Conservation (phyloP, 2,888 invertebrate species). For the Pachycephus smyrnensis region DNA sequence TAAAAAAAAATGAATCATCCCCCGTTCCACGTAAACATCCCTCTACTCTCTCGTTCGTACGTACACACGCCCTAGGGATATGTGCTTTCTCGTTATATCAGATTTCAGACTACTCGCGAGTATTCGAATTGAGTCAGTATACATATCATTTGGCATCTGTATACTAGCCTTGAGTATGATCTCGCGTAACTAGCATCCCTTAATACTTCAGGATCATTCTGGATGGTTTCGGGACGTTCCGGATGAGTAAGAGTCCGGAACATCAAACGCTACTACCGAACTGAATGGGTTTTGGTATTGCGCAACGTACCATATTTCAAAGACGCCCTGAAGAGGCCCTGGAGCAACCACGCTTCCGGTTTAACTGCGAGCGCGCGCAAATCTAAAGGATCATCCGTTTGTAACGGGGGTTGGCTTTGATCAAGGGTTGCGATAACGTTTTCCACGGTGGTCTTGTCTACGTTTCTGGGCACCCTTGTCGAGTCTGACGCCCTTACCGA, state of each 20-base stretch:
- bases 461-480: neutral
- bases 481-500: neutral
- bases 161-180: too few relatives aligned
- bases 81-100: neutral
- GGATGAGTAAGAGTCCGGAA: neutral
- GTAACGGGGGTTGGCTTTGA: neutral
- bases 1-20: neutral
- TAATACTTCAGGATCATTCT: neutral
- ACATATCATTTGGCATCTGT: neutral
- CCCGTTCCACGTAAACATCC: neutral
- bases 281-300: neutral
- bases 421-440: neutral
- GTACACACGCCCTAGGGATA: neutral
- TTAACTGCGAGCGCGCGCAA: neutral
- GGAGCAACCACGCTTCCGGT: neutral
- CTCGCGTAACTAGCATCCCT: neutral
- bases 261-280: neutral
- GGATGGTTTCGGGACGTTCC: neutral
- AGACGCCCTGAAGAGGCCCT: neutral
- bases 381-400: neutral
- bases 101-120: neutral
- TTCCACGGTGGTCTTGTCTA: neutral
- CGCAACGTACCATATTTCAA: neutral
- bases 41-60: neutral
- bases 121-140: neutral